These are phyloP conservation scores for Mesembrinibis cayennensis DNA, from an alignment of 2,113 vertebrate species.

Conservation along the genomic window DNA sequence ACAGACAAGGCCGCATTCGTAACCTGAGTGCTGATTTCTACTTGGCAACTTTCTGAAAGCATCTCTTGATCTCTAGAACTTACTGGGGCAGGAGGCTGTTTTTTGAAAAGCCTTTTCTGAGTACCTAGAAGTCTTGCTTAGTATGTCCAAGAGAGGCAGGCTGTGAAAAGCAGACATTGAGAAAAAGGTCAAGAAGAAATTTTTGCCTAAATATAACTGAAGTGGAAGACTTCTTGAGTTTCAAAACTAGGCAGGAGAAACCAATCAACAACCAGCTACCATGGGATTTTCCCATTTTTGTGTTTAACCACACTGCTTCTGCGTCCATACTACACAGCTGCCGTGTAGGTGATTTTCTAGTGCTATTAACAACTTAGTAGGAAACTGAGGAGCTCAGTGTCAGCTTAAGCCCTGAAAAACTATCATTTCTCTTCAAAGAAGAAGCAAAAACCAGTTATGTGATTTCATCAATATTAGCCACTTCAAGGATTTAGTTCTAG, in stretches of 20 bases:
- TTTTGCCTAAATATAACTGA: neutral
- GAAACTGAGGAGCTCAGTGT: neutral
- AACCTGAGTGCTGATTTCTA: neutral
- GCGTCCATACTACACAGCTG: neutral
- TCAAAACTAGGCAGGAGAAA: neutral
- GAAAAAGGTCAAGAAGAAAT: neutral
- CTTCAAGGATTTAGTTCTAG: neutral
- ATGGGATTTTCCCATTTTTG: neutral
- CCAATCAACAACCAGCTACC: neutral
- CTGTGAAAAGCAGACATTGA: neutral
- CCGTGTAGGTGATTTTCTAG: neutral
- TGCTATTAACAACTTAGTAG: neutral
- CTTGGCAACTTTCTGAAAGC: neutral
- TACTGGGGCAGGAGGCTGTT: neutral
- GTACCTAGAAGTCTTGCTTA: neutral
- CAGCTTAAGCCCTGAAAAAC: neutral
- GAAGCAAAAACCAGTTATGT: neutral
- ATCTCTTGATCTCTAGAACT: neutral
- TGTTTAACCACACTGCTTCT: neutral
- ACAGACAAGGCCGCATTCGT: neutral
- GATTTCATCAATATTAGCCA: neutral
- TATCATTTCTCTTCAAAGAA: neutral
- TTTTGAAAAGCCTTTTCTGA: neutral
- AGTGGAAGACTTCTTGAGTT: neutral
- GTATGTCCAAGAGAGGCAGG: neutral